These are phyloP conservation scores for Pelodiscus sinensis DNA, from an alignment of 2,113 vertebrate species.

Conservation along the genomic window DNA sequence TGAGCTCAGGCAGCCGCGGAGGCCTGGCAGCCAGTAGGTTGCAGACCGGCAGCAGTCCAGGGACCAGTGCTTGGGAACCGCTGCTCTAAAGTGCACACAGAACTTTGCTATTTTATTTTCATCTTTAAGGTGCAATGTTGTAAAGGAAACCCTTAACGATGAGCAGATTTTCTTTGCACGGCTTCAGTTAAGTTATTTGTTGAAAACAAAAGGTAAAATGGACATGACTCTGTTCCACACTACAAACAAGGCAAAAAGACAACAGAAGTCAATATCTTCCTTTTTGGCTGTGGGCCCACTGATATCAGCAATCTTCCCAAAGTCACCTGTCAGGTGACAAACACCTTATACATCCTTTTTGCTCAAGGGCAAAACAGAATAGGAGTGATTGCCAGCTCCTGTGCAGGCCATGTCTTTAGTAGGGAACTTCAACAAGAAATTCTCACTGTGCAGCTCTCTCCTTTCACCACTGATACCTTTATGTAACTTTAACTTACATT, in stretches of 20 bases:
- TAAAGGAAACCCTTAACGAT: slow-evolving; percentile 12
- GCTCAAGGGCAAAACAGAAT: not conserved
- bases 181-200: not conserved
- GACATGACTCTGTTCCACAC: not conserved
- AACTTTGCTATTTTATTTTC: slow-evolving; percentile 13
- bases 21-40: no score
- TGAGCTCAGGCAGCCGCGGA: no score
- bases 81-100: no score
- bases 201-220: not conserved
- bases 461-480: not conserved
- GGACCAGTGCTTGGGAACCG: no score
- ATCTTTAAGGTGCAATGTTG: not conserved
- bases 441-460: not conserved
- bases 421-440: not conserved
- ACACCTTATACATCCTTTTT: not conserved
- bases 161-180: not conserved
- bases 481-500: slow-evolving; percentile 19
- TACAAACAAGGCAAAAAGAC: not conserved
- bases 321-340: not conserved
- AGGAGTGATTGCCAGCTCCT: not conserved
- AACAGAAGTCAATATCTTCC: not conserved
- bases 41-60: no score
- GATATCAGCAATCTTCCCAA: not conserved
- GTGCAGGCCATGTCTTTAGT: not conserved
- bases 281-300: not conserved